These are phyloP conservation scores for Capricornis sumatraensis DNA, from an alignment of 2,113 vertebrate species.

Conservation along the genomic window DNA sequence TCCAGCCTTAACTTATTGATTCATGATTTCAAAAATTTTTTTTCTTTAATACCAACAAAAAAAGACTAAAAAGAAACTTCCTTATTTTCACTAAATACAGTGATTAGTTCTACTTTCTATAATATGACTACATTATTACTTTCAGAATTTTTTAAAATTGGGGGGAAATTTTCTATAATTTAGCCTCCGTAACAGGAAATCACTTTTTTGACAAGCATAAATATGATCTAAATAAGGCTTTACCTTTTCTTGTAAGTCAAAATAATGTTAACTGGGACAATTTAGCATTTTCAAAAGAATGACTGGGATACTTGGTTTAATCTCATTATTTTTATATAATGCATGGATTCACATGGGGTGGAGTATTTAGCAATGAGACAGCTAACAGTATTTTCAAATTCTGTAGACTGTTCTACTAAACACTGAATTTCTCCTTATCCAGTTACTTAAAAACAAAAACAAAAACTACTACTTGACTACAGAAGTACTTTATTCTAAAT, in stretches of 20 bases:
- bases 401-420: neutral
- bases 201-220: neutral
- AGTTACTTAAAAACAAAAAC: neutral
- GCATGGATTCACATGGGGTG: neutral
- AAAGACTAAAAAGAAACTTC: neutral
- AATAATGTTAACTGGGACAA: neutral
- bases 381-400: neutral
- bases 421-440: neutral
- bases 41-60: neutral
- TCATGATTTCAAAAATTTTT: neutral
- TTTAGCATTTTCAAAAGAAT: neutral
- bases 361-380: neutral
- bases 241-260: conserved; percentile 1
- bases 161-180: neutral
- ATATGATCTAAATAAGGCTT: neutral
- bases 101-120: neutral
- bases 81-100: neutral
- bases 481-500: neutral
- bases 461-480: neutral
- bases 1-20: neutral
- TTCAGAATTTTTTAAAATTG: neutral
- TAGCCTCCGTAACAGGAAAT: neutral
- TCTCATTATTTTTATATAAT: neutral
- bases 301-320: neutral
- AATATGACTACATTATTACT: neutral